Conservation (phyloP, 2,113 vertebrate species). For the Thalassarche chlororhynchos region DNA sequence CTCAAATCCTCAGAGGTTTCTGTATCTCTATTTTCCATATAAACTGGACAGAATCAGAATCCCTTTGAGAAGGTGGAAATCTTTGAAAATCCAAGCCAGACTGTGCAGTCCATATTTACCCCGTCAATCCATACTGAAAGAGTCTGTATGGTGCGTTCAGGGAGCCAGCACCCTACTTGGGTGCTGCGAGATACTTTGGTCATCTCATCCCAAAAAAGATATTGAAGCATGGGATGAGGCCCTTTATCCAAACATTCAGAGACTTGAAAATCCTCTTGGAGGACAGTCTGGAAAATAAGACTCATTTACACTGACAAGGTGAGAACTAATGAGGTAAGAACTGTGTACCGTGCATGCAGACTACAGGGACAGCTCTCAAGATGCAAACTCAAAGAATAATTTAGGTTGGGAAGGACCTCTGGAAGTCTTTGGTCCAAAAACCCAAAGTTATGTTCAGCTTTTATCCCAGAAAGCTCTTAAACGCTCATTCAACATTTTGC, state of each 20-base stretch:
- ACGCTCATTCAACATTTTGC: not conserved
- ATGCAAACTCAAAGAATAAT: not conserved
- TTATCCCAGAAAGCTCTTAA: not conserved
- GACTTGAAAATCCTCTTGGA: not conserved
- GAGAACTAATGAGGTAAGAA: not conserved
- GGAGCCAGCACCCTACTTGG: not conserved
- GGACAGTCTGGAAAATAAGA: not conserved
- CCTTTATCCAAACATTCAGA: not conserved
- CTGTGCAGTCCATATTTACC: not conserved
- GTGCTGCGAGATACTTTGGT: not conserved
- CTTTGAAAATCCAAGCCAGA: not conserved
- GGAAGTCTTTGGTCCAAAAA: not conserved
- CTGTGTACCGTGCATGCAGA: fast-evolving
- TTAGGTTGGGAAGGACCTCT: not conserved
- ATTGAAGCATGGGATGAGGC: not conserved
- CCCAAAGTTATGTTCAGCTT: not conserved
- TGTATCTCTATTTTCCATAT: not conserved
- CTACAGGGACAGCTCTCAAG: not conserved
- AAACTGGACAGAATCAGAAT: not conserved
- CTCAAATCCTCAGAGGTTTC: not conserved
- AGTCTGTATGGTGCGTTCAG: not conserved
- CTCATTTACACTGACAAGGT: not conserved
- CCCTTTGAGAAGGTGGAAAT: not conserved
- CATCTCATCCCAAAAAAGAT: not conserved
- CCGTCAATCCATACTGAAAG: not conserved